phyloP scores from a whole-genome alignment of 2,797 vertebrate species.

The Aselliscus stoliczkanus region DNA sequence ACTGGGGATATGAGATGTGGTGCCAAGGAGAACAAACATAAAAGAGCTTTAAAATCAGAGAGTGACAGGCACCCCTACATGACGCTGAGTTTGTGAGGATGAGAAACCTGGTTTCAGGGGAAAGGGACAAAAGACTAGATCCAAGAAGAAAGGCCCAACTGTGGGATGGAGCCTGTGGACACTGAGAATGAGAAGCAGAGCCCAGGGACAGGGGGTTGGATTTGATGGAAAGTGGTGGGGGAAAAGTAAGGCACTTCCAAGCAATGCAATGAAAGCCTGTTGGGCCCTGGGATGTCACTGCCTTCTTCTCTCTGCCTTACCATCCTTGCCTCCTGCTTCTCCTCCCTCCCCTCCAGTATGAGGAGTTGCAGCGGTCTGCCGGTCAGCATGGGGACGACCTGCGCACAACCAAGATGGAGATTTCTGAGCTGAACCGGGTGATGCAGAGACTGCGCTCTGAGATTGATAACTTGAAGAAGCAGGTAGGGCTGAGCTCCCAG shows the following conservation, averaged over 20 bases:
- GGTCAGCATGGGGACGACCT: conserved; percentile 82
- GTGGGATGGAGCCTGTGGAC: neutral
- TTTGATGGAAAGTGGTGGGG: neutral
- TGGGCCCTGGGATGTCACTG: neutral
- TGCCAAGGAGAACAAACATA: neutral
- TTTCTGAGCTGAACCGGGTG: conserved; percentile 79
- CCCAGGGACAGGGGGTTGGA: neutral
- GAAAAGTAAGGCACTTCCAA: neutral
- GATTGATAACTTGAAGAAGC: conserved; percentile 82
- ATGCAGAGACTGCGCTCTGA: conserved; percentile 84
- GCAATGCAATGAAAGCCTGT: rapidly evolving
- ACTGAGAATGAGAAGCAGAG: neutral
- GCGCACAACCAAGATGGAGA: conserved; percentile 83
- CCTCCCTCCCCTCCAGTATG: conserved; percentile 76
- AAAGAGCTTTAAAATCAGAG: neutral
- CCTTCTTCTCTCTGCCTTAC: neutral
- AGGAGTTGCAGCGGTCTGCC: conserved; percentile 81
- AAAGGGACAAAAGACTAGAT: neutral
- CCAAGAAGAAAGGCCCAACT: neutral
- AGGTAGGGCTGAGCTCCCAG: conserved; percentile 75
- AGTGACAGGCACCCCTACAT: rapidly evolving
- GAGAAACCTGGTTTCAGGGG: neutral
- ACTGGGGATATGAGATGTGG: neutral
- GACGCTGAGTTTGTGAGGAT: neutral
- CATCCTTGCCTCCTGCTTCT: rapidly evolving